Evolutionary conservation across 2,888 invertebrate genomes (phyloP).

Genomic region (Sialis lutaria): DNA sequence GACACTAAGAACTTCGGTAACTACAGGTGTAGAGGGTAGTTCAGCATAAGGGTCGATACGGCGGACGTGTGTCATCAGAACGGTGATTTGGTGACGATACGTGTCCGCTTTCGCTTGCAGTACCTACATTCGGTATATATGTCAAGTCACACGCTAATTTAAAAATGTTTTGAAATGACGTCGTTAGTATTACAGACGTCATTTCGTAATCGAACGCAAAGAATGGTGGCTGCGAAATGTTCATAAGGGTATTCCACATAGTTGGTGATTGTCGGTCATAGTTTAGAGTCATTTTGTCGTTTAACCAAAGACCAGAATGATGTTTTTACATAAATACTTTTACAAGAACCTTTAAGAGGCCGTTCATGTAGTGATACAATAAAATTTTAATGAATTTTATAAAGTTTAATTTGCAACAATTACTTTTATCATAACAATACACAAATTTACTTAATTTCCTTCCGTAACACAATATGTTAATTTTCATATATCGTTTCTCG

Average conservation of each 20-base stretch:
- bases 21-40: conserved; percentile 33
- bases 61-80: conserved; percentile 52
- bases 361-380: too few relatives aligned
- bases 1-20: conserved; percentile 52
- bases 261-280: neutral
- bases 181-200: neutral
- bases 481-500: too few relatives aligned
- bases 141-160: neutral
- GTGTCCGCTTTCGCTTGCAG: conserved; percentile 42
- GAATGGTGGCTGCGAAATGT: conserved; percentile 6
- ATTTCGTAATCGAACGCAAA: neutral
- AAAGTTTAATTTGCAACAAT: too few relatives aligned
- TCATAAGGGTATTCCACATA: conserved; percentile 6
- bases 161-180: neutral
- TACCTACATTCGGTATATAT: conserved; percentile 35
- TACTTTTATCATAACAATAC: too few relatives aligned
- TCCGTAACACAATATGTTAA: too few relatives aligned
- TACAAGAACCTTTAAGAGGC: too few relatives aligned
- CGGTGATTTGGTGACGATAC: conserved; percentile 51
- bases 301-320: too few relatives aligned
- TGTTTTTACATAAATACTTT: too few relatives aligned
- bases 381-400: too few relatives aligned
- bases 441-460: too few relatives aligned
- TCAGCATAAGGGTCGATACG: conserved; percentile 58
- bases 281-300: neutral